Evolutionary conservation across 2,113 vertebrate species (phyloP).

Genomic region (Mustelus asterias): DNA sequence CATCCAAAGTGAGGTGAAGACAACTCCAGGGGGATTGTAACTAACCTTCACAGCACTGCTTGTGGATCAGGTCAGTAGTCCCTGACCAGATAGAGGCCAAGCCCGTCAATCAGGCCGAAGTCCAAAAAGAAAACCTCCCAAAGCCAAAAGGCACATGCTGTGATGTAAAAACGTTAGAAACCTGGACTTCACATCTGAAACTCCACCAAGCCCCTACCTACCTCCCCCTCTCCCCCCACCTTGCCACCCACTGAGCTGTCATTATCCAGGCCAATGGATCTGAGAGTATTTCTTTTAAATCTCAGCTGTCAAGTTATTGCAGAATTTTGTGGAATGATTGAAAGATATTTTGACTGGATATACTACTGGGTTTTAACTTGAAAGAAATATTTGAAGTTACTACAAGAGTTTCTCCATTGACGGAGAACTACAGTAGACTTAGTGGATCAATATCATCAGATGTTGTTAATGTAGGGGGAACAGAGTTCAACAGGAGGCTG

Average conservation of each 20-base stretch:
- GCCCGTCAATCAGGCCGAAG: too few species aligned
- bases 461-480: background rate
- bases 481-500: background rate
- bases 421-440: background rate
- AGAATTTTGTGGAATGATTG: background rate
- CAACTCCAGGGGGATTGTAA: too few species aligned
- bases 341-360: background rate
- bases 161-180: too few species aligned
- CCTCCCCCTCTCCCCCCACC: too few species aligned
- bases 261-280: background rate
- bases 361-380: background rate
- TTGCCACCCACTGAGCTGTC: background rate
- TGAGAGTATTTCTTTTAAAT: background rate
- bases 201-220: too few species aligned
- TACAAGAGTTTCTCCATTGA: background rate
- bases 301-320: background rate
- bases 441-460: background rate
- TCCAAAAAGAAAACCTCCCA: too few species aligned
- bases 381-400: background rate
- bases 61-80: too few species aligned
- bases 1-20: too few species aligned
- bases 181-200: too few species aligned
- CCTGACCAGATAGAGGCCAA: too few species aligned
- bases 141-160: too few species aligned
- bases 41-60: too few species aligned